A percentile compares a stretch with the other conserved stretches of the same genome.
These are phyloP conservation scores for Eugnorisma glareosa DNA, from an alignment of 2,888 invertebrate species.

Conservation along the genomic window DNA sequence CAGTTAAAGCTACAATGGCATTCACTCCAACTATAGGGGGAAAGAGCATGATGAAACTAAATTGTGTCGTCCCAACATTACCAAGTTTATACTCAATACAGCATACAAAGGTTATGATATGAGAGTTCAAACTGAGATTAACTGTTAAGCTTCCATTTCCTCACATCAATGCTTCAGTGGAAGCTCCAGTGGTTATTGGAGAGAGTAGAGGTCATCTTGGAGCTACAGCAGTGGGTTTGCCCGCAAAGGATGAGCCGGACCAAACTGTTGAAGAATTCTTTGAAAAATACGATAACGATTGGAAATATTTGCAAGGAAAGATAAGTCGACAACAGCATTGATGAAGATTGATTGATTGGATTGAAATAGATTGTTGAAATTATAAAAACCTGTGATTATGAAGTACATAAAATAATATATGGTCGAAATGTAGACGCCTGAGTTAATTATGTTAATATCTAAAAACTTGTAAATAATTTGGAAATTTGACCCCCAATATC, in stretches of 20 bases:
- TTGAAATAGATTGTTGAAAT: background rate
- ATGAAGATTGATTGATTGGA: background rate
- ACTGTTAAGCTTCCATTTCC: constrained; percentile 67
- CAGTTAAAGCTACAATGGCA: constrained; percentile 31
- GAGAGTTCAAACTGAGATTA: constrained; percentile 66
- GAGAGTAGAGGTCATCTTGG: constrained; percentile 14
- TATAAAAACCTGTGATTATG: background rate
- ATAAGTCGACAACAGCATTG: background rate
- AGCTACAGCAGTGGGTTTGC: background rate
- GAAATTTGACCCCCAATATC: too few species aligned
- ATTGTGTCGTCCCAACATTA: constrained; percentile 51
- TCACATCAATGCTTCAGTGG: constrained; percentile 60
- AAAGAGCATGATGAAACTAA: constrained; percentile 49
- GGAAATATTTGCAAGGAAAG: background rate
- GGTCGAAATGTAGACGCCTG: background rate
- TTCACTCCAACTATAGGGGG: constrained; percentile 52
- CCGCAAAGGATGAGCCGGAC: background rate
- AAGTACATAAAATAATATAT: background rate
- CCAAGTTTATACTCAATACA: constrained; percentile 67
- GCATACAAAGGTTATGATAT: constrained; percentile 62
- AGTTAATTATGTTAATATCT: background rate
- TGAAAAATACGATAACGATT: constrained; percentile 4
- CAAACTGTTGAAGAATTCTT: background rate
- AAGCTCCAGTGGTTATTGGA: constrained; percentile 70
- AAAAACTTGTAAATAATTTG: too few species aligned